A percentile compares a stretch with the other conserved stretches of the same genome.
Evolutionary conservation across 2,888 invertebrate genomes (phyloP).

Genomic region (Disparrhopalites patrizii): DNA sequence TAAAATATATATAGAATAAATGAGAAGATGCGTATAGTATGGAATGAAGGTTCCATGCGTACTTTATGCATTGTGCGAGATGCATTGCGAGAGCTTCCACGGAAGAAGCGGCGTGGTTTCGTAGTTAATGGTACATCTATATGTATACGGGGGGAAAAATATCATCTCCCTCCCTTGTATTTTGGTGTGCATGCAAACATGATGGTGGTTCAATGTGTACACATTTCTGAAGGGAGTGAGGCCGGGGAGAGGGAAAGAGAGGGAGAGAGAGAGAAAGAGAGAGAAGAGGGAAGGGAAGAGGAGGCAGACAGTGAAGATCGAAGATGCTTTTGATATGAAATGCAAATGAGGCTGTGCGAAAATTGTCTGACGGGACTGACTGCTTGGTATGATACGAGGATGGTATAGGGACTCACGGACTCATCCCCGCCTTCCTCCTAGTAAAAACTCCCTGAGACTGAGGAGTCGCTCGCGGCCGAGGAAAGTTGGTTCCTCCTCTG

Average conservation of each 20-base stretch:
- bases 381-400: constrained; percentile 21
- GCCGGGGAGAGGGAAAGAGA: constrained; percentile 6
- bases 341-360: constrained; percentile 42
- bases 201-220: too few relatives aligned
- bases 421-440: constrained; percentile 36
- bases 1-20: too few relatives aligned
- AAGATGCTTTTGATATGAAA: constrained; percentile 33
- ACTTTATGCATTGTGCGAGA: too few relatives aligned
- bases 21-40: too few relatives aligned
- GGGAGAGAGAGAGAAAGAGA: constrained; percentile 10
- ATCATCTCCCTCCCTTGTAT: too few relatives aligned
- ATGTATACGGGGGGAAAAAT: too few relatives aligned
- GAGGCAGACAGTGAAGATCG: constrained; percentile 9
- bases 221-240: constrained; percentile 11
- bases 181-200: too few relatives aligned
- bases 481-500: constrained; percentile 40
- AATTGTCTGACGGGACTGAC: constrained; percentile 35
- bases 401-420: constrained; percentile 17
- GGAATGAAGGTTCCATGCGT: too few relatives aligned
- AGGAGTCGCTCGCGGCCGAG: constrained; percentile 37
- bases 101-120: too few relatives aligned
- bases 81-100: too few relatives aligned
- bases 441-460: constrained; percentile 36
- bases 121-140: too few relatives aligned
- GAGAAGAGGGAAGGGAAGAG: background rate